A percentile compares a stretch with the other conserved stretches of the same genome.
Conservation (phyloP, 2,888 invertebrate species). For the Zootermopsis nevadensis region DNA sequence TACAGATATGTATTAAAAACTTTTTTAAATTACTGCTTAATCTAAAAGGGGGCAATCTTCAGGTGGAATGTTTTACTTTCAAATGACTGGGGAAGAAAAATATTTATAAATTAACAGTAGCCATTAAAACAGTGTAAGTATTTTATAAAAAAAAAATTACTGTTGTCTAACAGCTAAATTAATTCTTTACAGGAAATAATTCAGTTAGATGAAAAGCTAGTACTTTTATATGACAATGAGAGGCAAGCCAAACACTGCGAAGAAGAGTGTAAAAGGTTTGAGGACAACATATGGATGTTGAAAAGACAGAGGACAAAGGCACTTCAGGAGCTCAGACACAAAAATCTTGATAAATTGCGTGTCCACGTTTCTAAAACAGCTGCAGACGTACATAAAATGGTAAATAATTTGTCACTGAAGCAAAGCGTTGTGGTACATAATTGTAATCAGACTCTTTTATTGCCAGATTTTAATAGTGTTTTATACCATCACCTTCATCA, state of each 20-base stretch:
- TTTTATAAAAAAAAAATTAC: background rate
- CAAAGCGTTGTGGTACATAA: too few relatives aligned
- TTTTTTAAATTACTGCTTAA: too few relatives aligned
- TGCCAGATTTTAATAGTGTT: too few relatives aligned
- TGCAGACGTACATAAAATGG: background rate
- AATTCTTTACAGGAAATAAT: background rate
- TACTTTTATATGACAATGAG: background rate
- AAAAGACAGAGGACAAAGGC: background rate
- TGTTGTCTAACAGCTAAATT: background rate
- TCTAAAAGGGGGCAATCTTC: too few relatives aligned
- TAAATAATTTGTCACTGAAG: background rate
- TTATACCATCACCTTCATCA: too few relatives aligned
- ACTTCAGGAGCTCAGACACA: background rate
- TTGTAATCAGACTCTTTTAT: too few relatives aligned
- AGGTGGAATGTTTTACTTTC: too few relatives aligned
- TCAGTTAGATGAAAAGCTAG: background rate
- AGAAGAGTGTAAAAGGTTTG: background rate
- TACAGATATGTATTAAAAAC: too few relatives aligned
- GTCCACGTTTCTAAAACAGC: background rate
- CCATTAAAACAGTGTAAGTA: too few relatives aligned
- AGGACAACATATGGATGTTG: background rate
- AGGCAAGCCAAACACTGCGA: background rate
- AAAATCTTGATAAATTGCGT: background rate
- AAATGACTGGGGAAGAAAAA: too few relatives aligned
- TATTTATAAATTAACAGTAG: too few relatives aligned